Evolutionary conservation across 2,888 invertebrate genomes (phyloP).

Genomic region (Norana najaformis): DNA sequence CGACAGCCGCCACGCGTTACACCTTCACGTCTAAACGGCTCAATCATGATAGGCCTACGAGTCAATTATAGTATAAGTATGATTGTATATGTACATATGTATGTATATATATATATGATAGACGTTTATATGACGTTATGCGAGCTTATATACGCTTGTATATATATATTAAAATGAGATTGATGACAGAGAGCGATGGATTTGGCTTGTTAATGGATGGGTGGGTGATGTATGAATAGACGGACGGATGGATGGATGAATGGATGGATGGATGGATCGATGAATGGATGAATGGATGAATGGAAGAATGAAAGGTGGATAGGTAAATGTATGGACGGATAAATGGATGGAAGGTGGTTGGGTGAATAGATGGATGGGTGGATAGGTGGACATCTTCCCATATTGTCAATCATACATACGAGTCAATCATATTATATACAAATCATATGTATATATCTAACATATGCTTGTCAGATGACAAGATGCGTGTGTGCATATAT

Average conservation of each 20-base stretch:
- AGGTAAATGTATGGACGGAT: too few relatives aligned
- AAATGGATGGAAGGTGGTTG: too few relatives aligned
- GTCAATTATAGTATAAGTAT: background rate
- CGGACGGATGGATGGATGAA: background rate
- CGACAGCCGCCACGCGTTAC: background rate
- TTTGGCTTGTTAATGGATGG: background rate
- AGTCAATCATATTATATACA: too few relatives aligned
- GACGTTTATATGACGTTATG: too few relatives aligned
- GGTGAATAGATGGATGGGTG: too few relatives aligned
- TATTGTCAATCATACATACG: too few relatives aligned
- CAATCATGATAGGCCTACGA: slow-evolving; percentile 1
- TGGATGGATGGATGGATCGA: background rate
- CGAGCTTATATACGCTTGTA: background rate
- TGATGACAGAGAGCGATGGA: background rate
- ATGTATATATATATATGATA: too few relatives aligned
- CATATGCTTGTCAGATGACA: too few relatives aligned
- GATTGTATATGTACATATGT: background rate
- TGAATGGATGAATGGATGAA: background rate
- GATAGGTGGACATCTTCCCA: too few relatives aligned
- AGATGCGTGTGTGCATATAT: too few relatives aligned
- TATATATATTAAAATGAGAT: background rate
- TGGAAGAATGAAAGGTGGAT: background rate
- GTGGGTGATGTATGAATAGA: background rate
- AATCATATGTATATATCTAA: too few relatives aligned
- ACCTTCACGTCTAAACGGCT: background rate